Evolutionary conservation across 2,888 invertebrate species (phyloP), one percentile per base, ranked within the genome.

Genomic region (Galeruca laticollis): DNA sequence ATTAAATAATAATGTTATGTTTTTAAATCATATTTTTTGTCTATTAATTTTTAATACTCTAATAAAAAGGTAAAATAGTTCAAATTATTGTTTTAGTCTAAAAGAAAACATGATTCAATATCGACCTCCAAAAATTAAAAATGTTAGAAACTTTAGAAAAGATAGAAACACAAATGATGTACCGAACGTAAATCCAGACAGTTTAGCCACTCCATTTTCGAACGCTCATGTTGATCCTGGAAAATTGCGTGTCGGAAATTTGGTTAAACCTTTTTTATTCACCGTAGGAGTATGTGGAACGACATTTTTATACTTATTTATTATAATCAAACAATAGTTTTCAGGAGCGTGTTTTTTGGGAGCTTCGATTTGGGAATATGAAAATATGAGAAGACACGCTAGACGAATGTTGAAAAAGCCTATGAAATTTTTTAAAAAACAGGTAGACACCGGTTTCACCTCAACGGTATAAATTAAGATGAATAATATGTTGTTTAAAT

Each of bases 301-400:
- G 54, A 56, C 52, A 35, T 62, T 37, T 57, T 61, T 33, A 40
- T 61, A 47, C 61, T 60, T 56, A 21, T 62, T 49, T 54, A 26
- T 52, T 54, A n/a, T 54, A 69, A 60, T 11, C 0, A 33, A 51
- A 57, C 78, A 79, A 76, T 78, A 84, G 85, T 85, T 85, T 81
- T 82, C 81, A 77, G 79, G 92, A 56, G 88, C 90, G 18, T 92
- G 93, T 81, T 89, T 95, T 81, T 87, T 89, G 31, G 92, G 92
- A 18, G 93, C 94, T 77, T 89, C 94, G 18, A 91, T 97, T 75
- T 94, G 94, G 93, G 94, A 97, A 84, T 97, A 97, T 87, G 97
- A 97, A 86, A 89, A 81, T 69, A 85, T 86, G 80, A 85, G 90
- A 65, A 77, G 86, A n/a, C 89, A 90, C 83, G 89, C 90, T n/a